Evolutionary conservation across 2,888 invertebrate genomes (phyloP), one percentile per base, ranked within the genome.

Genomic region (Quadriops clusia): DNA sequence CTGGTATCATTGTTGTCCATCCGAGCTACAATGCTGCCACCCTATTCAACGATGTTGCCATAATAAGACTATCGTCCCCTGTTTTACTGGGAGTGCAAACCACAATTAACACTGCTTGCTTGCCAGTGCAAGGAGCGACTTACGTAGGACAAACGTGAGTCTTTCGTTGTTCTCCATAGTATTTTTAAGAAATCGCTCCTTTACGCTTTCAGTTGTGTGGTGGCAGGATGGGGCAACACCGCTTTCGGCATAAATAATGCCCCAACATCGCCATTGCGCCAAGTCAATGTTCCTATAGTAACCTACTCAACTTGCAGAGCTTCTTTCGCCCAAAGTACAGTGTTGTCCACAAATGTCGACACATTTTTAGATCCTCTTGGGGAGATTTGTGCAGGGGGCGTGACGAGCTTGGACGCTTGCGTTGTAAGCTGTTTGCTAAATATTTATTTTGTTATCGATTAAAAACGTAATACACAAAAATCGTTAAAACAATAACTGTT

Each of bases 171-270:
- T n/a, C n/a, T n/a, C n/a, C n/a, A n/a, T n/a, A n/a, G n/a, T n/a
- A n/a, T n/a, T n/a, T n/a, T n/a, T n/a, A n/a, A n/a, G n/a, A n/a
- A n/a, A n/a, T n/a, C n/a, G n/a, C n/a, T n/a, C n/a, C n/a, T n/a
- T n/a, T n/a, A n/a, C n/a, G n/a, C n/a, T n/a, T n/a, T n/a, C n/a
- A 64, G 64, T 38, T 77, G 77, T 47, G 68, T 67, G 61, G 79
- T 82, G 0, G 65, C 80, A n/a, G 91, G 91, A 7, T 91, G 90
- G 87, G 91, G 91, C 8, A 82, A 85, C 52, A 68, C 83, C 41
- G 74, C 77, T 41, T 91, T 82, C 38, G 49, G 28, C 8, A 64
- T 33, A 3, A 39, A 38, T 23, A 53, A 56, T 32, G 53, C 56
- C 2, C 57, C 57, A 4, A 69, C 56, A 54, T 68, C 65, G 1